Evolutionary conservation across 2,888 invertebrate species (phyloP), one percentile per base, ranked within the genome.

Genomic region (Plagiodera versicolora): DNA sequence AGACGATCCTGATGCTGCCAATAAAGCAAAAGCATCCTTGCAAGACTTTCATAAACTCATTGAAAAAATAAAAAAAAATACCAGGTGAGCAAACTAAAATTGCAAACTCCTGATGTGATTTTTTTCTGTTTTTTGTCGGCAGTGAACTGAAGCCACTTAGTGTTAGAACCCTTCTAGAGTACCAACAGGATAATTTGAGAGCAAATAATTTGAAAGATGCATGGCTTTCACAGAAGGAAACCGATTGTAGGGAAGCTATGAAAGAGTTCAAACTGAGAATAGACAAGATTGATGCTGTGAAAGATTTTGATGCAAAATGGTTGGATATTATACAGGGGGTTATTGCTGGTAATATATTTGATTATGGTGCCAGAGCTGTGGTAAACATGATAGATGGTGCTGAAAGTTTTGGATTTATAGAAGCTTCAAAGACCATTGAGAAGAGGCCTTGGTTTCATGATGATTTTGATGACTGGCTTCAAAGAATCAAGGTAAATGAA

Each of bases 351-450:
- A 98, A 98, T 80, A 94, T 98, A 82, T 98, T 98, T 82, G 98
- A 98, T 80, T 97, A 96, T 95, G 98, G 98, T 55, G 96, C 98
- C 1, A 90, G 91, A 79, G 95, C 94, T 75, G 92, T 95, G 2
- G 89, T 91, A 16, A 86, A 87, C 70, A 88, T 97, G 66, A 84
- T 98, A 82, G 91, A 95, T 78, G 84, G 84, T 20, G 84, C 87
- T 20, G 69, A 71, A 18, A 83, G 83, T 67, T 92, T 96, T 82
- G 92, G 92, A 51, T 88, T 98, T 65, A 83, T 87, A 70, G 89
- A 94, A 75, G 97, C 97, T 2, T 82, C 91, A 74, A 83, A 85
- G 11, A 91, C 89, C 77, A 90, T 98, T 65, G 92, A 96, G 83
- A 87, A 83, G 62, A 86, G 97, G 64, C 97, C 98, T 5, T 98